These are phyloP conservation scores for Micropoecilia bifurca DNA, from an alignment of 2,797 vertebrate species.

Conservation along the genomic window DNA sequence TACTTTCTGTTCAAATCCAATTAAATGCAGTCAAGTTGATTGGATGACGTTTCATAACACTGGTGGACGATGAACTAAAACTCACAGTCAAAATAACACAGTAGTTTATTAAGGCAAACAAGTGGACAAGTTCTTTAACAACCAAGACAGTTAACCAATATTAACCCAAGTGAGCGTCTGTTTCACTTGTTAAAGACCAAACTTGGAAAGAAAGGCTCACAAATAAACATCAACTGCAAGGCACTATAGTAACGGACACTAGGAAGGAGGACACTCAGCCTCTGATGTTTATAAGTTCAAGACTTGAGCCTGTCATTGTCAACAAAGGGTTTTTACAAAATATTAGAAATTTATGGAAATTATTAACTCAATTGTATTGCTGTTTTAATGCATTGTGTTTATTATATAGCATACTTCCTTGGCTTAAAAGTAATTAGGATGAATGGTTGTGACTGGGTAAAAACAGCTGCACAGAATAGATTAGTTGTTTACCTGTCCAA, in stretches of 20 bases:
- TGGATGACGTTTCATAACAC: neutral
- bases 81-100: neutral
- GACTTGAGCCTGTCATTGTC: neutral
- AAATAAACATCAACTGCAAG: conserved; percentile 4
- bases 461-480: neutral
- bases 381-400: neutral
- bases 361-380: neutral
- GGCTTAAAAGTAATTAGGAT: neutral
- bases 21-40: neutral
- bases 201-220: conserved; percentile 1
- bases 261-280: neutral
- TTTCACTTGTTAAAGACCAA: neutral
- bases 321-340: neutral
- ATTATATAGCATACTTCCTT: neutral
- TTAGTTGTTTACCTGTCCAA: neutral
- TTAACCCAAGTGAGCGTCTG: neutral
- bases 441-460: neutral
- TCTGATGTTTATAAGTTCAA: neutral
- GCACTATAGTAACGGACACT: neutral
- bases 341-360: neutral
- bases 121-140: too few species aligned
- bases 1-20: neutral
- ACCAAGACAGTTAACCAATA: neutral
- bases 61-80: neutral
- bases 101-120: too few species aligned